phyloP scores from a whole-genome alignment of 2,797 vertebrate species.

The Sciurus vulgaris region DNA sequence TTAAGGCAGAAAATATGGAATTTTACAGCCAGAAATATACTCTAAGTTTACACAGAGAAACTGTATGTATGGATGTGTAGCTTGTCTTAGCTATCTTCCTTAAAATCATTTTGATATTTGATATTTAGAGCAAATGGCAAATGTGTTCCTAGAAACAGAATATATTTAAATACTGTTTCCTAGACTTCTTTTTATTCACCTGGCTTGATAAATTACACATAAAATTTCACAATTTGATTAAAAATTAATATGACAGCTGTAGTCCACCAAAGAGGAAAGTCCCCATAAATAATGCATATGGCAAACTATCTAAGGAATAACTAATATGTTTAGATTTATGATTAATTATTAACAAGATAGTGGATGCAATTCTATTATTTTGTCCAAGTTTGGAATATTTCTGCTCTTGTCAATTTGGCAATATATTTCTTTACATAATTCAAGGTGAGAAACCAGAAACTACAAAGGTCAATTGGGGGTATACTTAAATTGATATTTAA shows the following conservation, averaged over 20 bases:
- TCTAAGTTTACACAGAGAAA: slow-evolving; percentile 64
- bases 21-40: slow-evolving; percentile 81
- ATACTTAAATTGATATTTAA: slow-evolving; percentile 14
- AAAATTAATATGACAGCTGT: slow-evolving; percentile 77
- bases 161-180: slow-evolving; percentile 52
- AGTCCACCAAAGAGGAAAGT: slow-evolving; percentile 70
- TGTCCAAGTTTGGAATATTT: slow-evolving; percentile 40
- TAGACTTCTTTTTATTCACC: slow-evolving; percentile 24
- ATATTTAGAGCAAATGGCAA: slow-evolving; percentile 50
- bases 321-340: slow-evolving; percentile 63
- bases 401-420: slow-evolving; percentile 30
- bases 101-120: slow-evolving; percentile 74
- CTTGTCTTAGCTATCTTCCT: slow-evolving; percentile 17
- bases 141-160: not conserved
- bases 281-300: slow-evolving; percentile 73
- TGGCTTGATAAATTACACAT: slow-evolving; percentile 59
- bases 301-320: slow-evolving; percentile 68
- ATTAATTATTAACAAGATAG: slow-evolving; percentile 71
- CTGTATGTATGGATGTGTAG: slow-evolving; percentile 9
- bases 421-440: not conserved
- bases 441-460: slow-evolving; percentile 27
- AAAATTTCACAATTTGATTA: slow-evolving; percentile 75
- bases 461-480: not conserved
- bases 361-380: slow-evolving; percentile 49
- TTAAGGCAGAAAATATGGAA: slow-evolving; percentile 58